Conservation (phyloP, 2,797 vertebrate species). For the Centroberyx gerrardi region DNA sequence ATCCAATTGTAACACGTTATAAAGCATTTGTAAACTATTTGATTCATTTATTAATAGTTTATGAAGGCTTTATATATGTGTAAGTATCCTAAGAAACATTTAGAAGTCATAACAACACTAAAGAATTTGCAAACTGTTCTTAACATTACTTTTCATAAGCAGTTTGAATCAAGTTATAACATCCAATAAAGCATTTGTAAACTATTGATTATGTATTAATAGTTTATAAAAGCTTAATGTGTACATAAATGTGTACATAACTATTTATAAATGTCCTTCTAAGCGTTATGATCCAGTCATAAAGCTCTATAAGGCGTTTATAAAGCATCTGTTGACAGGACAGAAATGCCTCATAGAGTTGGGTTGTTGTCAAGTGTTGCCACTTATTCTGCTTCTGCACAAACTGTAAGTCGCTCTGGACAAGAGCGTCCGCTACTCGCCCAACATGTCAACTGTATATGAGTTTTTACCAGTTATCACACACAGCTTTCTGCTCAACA, state of each 20-base stretch:
- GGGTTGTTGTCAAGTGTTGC: constrained; percentile 25
- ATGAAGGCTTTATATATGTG: neutral
- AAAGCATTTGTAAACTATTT: too few relatives aligned
- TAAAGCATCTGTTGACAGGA: neutral
- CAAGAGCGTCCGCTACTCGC: constrained; percentile 49
- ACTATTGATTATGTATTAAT: too few relatives aligned
- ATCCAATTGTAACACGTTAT: too few relatives aligned
- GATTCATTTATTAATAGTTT: neutral
- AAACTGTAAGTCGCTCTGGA: constrained; percentile 64
- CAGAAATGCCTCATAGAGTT: constrained; percentile 14
- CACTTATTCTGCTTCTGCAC: constrained; percentile 42
- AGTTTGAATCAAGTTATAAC: too few relatives aligned
- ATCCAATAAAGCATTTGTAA: too few relatives aligned
- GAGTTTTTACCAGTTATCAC: neutral
- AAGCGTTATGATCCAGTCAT: neutral
- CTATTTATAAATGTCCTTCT: neutral
- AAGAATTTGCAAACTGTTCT: too few relatives aligned
- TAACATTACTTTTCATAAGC: too few relatives aligned
- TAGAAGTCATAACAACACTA: neutral
- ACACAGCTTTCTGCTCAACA: neutral
- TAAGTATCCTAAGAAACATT: neutral
- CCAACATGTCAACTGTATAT: constrained; percentile 2
- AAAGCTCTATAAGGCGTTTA: neutral
- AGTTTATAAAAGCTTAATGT: too few relatives aligned
- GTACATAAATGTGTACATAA: too few relatives aligned